Percentiles rank a stretch among this genome's conserved stretches.
Evolutionary conservation across 2,888 invertebrate genomes (phyloP).

Genomic region (Euphydryas editha): DNA sequence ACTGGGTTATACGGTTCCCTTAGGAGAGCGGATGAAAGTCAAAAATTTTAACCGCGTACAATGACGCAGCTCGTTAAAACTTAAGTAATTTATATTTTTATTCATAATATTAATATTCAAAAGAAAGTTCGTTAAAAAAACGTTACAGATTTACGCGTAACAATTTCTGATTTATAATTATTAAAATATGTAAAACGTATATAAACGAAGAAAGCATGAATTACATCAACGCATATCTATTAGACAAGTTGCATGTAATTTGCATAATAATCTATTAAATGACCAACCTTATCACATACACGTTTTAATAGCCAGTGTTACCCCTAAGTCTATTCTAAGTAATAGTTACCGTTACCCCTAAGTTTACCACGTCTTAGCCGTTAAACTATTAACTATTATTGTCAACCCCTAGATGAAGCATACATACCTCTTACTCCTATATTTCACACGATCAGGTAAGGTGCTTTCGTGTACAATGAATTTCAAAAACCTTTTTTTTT

Average conservation of each 20-base stretch:
- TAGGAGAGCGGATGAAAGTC: no score
- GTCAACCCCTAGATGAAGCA: constrained; percentile 35
- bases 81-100: no score
- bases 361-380: constrained; percentile 26
- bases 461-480: constrained; percentile 48
- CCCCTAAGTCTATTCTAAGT: not conserved
- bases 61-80: no score
- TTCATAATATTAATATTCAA: no score
- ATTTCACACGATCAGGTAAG: constrained; percentile 76
- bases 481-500: constrained; percentile 40
- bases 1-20: no score
- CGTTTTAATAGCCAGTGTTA: not conserved
- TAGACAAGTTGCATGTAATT: constrained; percentile 9
- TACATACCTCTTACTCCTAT: not conserved
- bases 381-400: constrained; percentile 30
- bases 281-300: not conserved
- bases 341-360: constrained; percentile 10
- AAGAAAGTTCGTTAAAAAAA: no score
- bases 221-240: not conserved
- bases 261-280: constrained; percentile 8
- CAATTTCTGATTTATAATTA: not conserved
- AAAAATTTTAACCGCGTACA: no score
- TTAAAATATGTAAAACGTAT: not conserved
- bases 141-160: not conserved
- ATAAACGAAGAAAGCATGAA: not conserved